Evolutionary conservation across 2,113 vertebrate species (phyloP), one percentile per base, ranked within the genome.

Genomic region (Paracanthobrama guichenoti): DNA sequence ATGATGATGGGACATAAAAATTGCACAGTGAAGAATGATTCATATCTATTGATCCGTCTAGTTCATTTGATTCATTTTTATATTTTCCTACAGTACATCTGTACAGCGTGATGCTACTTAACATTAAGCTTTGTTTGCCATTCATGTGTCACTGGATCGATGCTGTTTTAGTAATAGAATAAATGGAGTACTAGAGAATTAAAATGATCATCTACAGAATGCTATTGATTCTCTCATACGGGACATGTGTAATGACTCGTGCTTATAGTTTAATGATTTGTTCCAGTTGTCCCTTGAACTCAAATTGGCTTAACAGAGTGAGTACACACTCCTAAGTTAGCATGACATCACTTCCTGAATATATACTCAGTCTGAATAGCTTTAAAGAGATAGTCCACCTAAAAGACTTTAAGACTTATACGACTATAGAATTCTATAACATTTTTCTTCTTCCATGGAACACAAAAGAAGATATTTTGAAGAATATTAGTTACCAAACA

Each of bases 151-250:
- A 80, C 62, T 78, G 50, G 50, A 85, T 85, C 66, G 11, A 85
- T 79, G 57, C n/a, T 79, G 53, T 39, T 79, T 79, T 62, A 39
- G 59, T 53, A 60, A 60, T 44, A 46, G 16, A 79, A 67, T 84
- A 84, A 79, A 71, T 84, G 50, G 79, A 57, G 83, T 79, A 24
- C 24, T 79, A 69, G 31, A 42, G 48, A 84, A 69, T 71, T 55
- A 22, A 79, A 79, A 79, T 79, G 7, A 59, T 72, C 24, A 48
- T 84, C 35, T 57, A 62, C 66, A 62, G 55, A 79, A 46, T 14
- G 39, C 50, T 50, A 85, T 85, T 24, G 76, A 85, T 57, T 55
- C n/a, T 62, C 26, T 57, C 9, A 2, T 24, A 69, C 9, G 14
- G 77, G n/a, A 28, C 24, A 24, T 35, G 18, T n/a, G 12, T 80